A percentile compares a stretch with the other conserved stretches of the same genome.
These are phyloP conservation scores for Dipodomys spectabilis DNA, from an alignment of 2,113 vertebrate species.

Conservation along the genomic window DNA sequence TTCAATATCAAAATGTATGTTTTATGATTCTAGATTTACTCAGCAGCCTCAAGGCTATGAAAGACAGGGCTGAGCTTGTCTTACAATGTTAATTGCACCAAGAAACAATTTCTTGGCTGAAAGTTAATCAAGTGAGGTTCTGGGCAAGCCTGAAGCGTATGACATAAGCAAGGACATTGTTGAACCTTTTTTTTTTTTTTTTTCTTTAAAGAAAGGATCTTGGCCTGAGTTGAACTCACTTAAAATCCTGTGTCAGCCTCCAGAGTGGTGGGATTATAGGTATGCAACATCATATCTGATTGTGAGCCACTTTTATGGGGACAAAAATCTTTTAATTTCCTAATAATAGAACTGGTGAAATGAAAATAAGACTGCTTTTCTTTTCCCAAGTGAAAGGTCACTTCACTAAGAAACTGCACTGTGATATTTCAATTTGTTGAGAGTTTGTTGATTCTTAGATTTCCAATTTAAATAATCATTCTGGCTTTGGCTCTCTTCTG, in stretches of 20 bases:
- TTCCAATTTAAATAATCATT: constrained; percentile 29
- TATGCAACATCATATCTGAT: not conserved
- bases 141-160: not conserved
- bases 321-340: not conserved
- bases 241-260: not conserved
- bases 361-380: not conserved
- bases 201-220: not conserved
- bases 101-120: constrained; percentile 1
- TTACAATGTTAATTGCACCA: constrained; percentile 55
- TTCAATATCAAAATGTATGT: not conserved
- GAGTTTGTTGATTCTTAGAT: constrained; percentile 5
- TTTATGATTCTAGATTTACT: constrained; percentile 61
- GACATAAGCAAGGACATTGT: not conserved
- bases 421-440: constrained; percentile 57
- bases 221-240: not conserved
- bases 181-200: not conserved
- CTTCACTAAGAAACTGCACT: not conserved
- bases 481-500: constrained; percentile 63
- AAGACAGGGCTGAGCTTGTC: constrained; percentile 63
- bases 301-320: not conserved
- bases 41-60: constrained; percentile 66
- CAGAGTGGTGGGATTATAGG: not conserved
- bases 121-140: constrained; percentile 45
- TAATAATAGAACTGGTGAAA: not conserved
- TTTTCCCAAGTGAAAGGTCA: constrained; percentile 52